A percentile compares a stretch with the other conserved stretches of the same genome.
phyloP scores from a whole-genome alignment of 2,113 vertebrate species.

The Tachuris rubrigastra region DNA sequence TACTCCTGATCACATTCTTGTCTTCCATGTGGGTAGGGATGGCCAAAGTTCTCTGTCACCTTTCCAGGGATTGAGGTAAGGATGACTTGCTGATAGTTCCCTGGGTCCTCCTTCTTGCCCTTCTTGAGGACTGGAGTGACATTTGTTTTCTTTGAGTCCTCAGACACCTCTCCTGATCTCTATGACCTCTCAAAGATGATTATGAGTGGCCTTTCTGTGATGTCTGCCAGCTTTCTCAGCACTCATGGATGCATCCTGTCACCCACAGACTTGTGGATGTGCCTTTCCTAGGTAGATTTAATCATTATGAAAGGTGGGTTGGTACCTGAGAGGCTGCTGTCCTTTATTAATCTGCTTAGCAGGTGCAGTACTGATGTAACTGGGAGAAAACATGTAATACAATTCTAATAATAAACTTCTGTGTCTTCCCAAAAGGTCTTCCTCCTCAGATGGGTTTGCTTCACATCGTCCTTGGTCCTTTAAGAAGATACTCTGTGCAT shows the following conservation, averaged over 20 bases:
- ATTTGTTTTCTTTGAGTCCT: background rate
- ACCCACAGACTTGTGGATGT: background rate
- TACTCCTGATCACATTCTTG: background rate
- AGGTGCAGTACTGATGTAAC: background rate
- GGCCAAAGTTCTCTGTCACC: background rate
- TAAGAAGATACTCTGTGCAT: background rate
- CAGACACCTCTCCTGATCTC: background rate
- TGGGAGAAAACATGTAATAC: background rate
- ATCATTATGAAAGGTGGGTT: background rate
- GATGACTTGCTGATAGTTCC: background rate
- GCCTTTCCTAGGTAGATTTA: background rate
- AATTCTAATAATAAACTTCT: background rate
- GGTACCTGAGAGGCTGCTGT: background rate
- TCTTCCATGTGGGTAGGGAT: background rate
- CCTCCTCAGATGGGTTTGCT: background rate
- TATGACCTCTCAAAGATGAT: background rate
- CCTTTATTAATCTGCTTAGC: background rate
- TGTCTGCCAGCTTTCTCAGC: background rate
- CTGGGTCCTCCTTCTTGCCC: background rate
- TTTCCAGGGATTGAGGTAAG: background rate
- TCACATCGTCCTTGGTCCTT: fast-evolving
- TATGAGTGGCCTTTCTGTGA: background rate
- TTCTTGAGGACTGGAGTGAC: background rate
- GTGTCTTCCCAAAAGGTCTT: background rate
- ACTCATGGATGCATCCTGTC: background rate